Base-by-base conservation (phyloP, 2,113 vertebrate genomes). In the Nothobranchius furzeri region DNA sequence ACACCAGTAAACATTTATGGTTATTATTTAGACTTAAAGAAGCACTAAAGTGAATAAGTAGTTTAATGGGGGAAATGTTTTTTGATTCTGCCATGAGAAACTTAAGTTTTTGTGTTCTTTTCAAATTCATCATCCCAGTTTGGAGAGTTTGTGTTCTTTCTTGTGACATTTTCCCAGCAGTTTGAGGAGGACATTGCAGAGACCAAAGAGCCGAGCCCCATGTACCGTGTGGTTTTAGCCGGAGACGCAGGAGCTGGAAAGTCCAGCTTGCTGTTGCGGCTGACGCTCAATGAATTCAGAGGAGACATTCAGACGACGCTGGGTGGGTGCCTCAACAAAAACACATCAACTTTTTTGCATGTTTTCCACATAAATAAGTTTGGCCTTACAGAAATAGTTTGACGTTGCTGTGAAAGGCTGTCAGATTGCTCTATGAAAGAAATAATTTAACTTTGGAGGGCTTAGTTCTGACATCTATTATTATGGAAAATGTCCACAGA, bases 211-310 rank as follows among this genome's bases (percentile, higher is more conserved):
- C 68, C 85, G 0, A 46, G 54, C 40, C 91, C 87, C 6, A 76
- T 85, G 59, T 93, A 93, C 70, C 76, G 63, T 15, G 83, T 93
- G 70, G 91, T 93, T 54, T 71, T 95, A 37, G 93, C 88, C 0
- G 90, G 93, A 49, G 91, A 95, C 0, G 66, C 91, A 0, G 90
- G 92, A 7, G 78, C 83, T 0, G 91, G 91, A 20, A 95, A 95
- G 81, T 93, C 93, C 63, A 94, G 93, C 81, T 94, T 95, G 76
- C 87, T 94, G 40, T 70, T 93, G 69, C 66, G 76, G 20, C 74
- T 94, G 66, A 90, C 87, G 9, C 70, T 72, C 1, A 95, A 94
- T 0, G 76, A 94, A 62, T 93, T 94, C 83, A 78, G 60, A 83
- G 84, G 62, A 55, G 85, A 93, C 59, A 90, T 92, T 53, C 87